A percentile compares a stretch with the other conserved stretches of the same genome.
Conservation (phyloP, 1,140 invertebrate genomes). For the Drosophila lacertosa region DNA sequence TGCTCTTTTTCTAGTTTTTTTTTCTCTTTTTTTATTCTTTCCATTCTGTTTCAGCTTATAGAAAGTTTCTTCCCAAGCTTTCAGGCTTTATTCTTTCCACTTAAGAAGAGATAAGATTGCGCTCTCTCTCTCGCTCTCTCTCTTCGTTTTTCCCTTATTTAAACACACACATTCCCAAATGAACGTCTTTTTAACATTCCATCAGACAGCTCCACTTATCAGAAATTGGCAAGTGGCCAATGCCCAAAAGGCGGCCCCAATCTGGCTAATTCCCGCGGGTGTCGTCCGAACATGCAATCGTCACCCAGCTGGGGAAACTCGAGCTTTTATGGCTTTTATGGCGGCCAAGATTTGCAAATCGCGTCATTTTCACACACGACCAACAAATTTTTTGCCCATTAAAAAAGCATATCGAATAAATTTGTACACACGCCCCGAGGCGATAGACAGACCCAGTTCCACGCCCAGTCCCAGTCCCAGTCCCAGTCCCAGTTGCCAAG, state of each 20-base stretch:
- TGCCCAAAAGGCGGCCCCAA: conserved; percentile 9
- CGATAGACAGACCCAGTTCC: background rate
- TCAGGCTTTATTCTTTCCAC: too few species aligned
- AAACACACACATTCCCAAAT: too few species aligned
- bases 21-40: too few species aligned
- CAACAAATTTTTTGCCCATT: background rate
- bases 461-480: conserved; percentile 10
- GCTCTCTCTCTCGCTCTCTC: too few species aligned
- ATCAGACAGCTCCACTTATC: too few species aligned
- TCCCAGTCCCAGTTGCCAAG: background rate
- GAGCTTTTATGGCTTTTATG: background rate
- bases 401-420: background rate
- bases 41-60: too few species aligned
- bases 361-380: background rate
- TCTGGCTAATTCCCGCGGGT: conserved; percentile 18
- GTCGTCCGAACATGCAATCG: conserved; percentile 6
- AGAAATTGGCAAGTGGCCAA: too few species aligned
- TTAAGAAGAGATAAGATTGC: too few species aligned
- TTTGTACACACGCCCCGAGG: background rate
- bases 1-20: background rate
- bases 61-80: too few species aligned
- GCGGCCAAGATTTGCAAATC: background rate
- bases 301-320: conserved; percentile 29
- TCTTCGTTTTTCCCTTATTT: too few species aligned
- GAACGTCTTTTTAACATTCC: too few species aligned